A percentile compares a stretch with the other conserved stretches of the same genome.
These are phyloP conservation scores for Coilia nasus DNA, from an alignment of 2,797 vertebrate genomes.

Conservation along the genomic window DNA sequence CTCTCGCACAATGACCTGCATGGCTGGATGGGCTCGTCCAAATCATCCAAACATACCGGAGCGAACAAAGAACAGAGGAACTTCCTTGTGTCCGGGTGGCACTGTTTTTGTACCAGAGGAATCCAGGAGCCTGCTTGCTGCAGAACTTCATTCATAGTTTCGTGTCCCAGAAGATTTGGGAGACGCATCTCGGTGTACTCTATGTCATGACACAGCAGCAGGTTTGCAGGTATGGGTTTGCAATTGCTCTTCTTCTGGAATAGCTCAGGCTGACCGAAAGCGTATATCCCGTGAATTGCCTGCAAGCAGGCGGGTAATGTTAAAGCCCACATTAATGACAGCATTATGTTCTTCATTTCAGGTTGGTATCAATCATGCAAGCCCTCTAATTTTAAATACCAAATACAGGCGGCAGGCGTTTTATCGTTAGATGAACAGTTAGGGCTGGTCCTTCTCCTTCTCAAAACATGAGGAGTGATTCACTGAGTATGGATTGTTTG, in stretches of 20 bases:
- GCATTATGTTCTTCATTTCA: conserved; percentile 56
- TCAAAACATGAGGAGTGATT: conserved; percentile 52
- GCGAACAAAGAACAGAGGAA: conserved; percentile 98
- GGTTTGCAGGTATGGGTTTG: conserved; percentile 87
- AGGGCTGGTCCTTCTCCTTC: conserved; percentile 12
- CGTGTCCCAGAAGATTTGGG: conserved; percentile 96
- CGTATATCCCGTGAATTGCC: conserved; percentile 83
- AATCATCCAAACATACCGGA: conserved; percentile 92
- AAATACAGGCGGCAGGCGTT: not conserved
- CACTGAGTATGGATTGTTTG: conserved; percentile 52
- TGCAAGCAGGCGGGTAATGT: conserved; percentile 71
- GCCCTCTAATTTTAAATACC: not conserved
- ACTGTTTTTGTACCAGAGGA: conserved; percentile 94
- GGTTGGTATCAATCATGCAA: not conserved
- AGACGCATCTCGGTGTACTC: conserved; percentile 96
- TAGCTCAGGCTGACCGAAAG: conserved; percentile 86
- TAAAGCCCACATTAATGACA: conserved; percentile 42
- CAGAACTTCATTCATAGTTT: conserved; percentile 93
- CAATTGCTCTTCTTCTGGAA: conserved; percentile 91
- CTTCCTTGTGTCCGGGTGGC: conserved; percentile 93
- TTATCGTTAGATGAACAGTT: not conserved
- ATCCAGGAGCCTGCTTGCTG: conserved; percentile 97
- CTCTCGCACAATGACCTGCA: conserved; percentile 93
- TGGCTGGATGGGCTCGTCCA: conserved; percentile 94
- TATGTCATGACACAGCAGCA: conserved; percentile 91